Evolutionary conservation across 1,140 invertebrate species (phyloP).

Genomic region (Caenorhabditis inopinata): DNA sequence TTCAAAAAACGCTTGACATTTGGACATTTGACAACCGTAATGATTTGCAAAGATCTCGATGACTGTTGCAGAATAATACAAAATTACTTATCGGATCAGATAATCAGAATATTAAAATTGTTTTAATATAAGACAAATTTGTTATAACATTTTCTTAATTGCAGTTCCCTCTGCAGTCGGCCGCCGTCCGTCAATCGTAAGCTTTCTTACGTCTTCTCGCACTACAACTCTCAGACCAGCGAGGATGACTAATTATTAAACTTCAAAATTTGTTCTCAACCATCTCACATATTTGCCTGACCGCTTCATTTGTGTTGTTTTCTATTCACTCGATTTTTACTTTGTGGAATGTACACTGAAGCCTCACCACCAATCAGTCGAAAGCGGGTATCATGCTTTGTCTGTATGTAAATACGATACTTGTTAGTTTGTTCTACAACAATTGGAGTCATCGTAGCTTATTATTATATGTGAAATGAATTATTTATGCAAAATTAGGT

Average conservation of each 20-base stretch:
- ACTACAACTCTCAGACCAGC: background rate
- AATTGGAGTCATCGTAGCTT: too few relatives aligned
- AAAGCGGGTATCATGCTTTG: slow-evolving; percentile 5
- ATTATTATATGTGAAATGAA: too few relatives aligned
- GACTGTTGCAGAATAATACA: too few relatives aligned
- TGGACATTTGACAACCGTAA: too few relatives aligned
- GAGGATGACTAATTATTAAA: background rate
- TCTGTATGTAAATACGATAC: background rate
- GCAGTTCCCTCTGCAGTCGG: background rate
- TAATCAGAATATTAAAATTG: too few relatives aligned
- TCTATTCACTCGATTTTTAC: background rate
- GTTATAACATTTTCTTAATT: too few relatives aligned
- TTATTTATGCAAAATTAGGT: too few relatives aligned
- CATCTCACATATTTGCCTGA: background rate
- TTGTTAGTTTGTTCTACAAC: background rate
- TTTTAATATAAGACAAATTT: too few relatives aligned
- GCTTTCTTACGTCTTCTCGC: slow-evolving; percentile 23
- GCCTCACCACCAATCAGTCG: background rate
- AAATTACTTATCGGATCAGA: too few relatives aligned
- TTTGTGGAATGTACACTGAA: background rate
- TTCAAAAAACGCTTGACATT: too few relatives aligned
- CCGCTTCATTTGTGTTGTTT: background rate
- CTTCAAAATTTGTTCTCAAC: background rate
- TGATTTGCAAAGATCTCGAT: too few relatives aligned
- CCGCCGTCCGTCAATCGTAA: slow-evolving; percentile 37